Conservation (phyloP, 2,113 vertebrate genomes). For the Diadophis punctatus region DNA sequence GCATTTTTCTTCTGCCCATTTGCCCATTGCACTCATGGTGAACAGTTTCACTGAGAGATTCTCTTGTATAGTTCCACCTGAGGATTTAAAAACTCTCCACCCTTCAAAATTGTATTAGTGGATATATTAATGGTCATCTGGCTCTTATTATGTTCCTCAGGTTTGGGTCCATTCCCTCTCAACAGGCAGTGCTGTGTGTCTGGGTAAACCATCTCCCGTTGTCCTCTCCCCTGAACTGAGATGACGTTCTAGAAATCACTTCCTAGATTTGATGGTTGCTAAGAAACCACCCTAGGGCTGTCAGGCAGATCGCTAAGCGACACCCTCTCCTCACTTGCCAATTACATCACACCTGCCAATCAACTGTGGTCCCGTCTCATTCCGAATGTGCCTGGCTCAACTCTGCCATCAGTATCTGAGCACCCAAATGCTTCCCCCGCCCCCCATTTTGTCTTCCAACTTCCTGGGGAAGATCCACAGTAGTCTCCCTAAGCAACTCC, state of each 20-base stretch:
- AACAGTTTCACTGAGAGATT: neutral
- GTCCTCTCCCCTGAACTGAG: neutral
- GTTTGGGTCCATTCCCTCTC: neutral
- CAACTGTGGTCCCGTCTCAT: neutral
- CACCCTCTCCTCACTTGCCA: constrained; percentile 6
- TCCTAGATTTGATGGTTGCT: constrained; percentile 28
- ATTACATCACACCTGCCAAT: constrained; percentile 28
- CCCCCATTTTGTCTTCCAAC: neutral
- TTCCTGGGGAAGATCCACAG: neutral
- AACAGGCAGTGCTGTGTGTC: neutral
- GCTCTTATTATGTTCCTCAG: neutral
- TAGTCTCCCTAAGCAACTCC: neutral
- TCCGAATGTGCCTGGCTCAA: neutral
- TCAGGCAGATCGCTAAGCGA: constrained; percentile 9
- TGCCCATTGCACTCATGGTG: neutral
- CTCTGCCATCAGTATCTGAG: neutral
- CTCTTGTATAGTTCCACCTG: neutral
- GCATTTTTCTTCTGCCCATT: neutral
- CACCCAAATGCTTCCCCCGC: neutral
- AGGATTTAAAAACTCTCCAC: neutral
- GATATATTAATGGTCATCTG: neutral
- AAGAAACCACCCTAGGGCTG: constrained; percentile 14
- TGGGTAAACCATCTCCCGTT: neutral
- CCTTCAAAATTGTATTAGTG: neutral
- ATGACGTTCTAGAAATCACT: constrained; percentile 17